These are phyloP conservation scores for Larimichthys polyactis DNA, from an alignment of 2,113 vertebrate genomes.

Conservation along the genomic window DNA sequence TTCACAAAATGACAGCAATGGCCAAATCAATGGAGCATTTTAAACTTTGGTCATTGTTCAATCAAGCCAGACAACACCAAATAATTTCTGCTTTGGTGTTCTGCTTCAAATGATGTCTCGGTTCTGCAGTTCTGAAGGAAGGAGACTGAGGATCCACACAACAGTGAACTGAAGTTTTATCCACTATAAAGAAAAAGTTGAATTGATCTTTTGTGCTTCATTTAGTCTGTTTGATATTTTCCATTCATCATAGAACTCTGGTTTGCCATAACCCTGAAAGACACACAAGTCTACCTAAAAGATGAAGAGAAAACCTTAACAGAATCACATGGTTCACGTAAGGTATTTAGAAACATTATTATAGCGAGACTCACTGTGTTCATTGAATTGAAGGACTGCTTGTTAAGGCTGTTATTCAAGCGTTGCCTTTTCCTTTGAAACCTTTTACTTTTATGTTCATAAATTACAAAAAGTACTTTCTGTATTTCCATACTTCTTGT, in stretches of 20 bases:
- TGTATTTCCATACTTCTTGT: neutral
- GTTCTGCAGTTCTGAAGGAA: neutral
- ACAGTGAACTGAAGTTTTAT: neutral
- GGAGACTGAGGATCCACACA: neutral
- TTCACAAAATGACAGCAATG: neutral
- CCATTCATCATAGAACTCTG: neutral
- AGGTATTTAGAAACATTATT: neutral
- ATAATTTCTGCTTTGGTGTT: neutral
- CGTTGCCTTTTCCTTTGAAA: neutral
- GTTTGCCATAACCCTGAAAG: neutral
- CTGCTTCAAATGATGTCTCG: neutral
- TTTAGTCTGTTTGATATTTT: constrained; percentile 9
- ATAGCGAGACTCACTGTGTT: neutral
- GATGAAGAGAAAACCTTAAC: neutral
- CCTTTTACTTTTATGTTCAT: neutral
- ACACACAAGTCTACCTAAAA: neutral
- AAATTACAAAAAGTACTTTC: neutral
- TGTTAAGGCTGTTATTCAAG: neutral
- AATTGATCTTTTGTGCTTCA: neutral
- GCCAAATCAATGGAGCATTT: neutral
- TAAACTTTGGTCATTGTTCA: neutral
- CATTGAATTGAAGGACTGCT: neutral
- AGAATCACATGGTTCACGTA: neutral
- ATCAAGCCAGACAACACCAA: neutral
- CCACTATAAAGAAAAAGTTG: neutral